A percentile compares a stretch with the other conserved stretches of the same genome.
These are phyloP conservation scores for Drosophila multiciliata DNA, from an alignment of 2,888 invertebrate species.

Conservation along the genomic window DNA sequence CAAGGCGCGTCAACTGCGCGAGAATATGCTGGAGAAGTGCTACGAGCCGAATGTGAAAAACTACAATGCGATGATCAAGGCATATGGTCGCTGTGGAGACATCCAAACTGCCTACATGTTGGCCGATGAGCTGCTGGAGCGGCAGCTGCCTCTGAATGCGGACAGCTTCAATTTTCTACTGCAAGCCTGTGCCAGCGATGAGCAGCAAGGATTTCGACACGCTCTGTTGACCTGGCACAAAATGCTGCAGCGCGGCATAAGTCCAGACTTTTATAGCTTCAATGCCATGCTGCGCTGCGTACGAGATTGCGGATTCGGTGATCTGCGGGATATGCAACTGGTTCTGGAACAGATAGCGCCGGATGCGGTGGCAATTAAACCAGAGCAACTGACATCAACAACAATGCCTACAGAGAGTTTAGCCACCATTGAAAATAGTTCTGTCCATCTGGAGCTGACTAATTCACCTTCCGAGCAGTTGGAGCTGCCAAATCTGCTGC, in stretches of 20 bases:
- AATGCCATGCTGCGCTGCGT: constrained; percentile 92
- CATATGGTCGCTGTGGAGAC: constrained; percentile 94
- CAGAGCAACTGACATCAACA: constrained; percentile 7
- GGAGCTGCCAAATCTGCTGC: constrained; percentile 89
- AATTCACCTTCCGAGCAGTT: constrained; percentile 33
- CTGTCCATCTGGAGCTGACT: neutral
- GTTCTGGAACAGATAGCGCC: constrained; percentile 84
- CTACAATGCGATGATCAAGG: constrained; percentile 96
- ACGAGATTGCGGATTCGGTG: constrained; percentile 92
- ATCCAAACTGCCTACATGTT: constrained; percentile 91
- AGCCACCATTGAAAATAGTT: neutral
- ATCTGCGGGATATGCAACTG: constrained; percentile 87
- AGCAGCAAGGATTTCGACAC: constrained; percentile 89
- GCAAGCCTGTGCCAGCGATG: constrained; percentile 93
- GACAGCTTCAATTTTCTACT: constrained; percentile 92
- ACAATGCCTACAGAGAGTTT: constrained; percentile 4
- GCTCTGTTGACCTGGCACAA: constrained; percentile 93
- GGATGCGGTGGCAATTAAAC: neutral
- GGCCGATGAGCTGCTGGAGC: constrained; percentile 93
- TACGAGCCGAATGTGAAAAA: constrained; percentile 90
- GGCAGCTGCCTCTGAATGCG: constrained; percentile 87
- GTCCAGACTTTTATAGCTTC: constrained; percentile 90
- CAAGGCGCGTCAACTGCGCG: constrained; percentile 88
- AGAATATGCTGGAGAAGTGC: constrained; percentile 89
- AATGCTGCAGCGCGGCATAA: constrained; percentile 88